Evolutionary conservation across 2,797 vertebrate species (phyloP).

Genomic region (Semotilus atromaculatus): DNA sequence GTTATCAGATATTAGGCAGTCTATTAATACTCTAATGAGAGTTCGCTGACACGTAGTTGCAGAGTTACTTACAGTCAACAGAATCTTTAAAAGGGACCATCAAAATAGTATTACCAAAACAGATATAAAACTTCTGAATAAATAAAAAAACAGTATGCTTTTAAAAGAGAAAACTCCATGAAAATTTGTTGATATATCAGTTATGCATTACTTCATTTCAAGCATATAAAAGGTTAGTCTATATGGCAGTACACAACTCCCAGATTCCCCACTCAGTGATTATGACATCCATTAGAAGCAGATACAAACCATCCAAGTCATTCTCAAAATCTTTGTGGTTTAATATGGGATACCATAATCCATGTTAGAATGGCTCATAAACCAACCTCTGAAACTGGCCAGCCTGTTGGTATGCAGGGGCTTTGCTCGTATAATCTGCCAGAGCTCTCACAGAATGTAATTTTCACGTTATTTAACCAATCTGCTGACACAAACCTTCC

Average conservation of each 20-base stretch:
- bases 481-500: constrained; percentile 32
- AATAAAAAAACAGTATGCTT: neutral
- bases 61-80: too few species aligned
- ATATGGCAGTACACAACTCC: neutral
- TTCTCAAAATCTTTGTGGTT: constrained; percentile 9
- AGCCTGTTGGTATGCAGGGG: neutral
- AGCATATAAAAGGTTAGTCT: neutral
- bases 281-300: constrained; percentile 7
- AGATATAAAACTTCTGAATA: neutral
- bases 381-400: neutral
- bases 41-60: too few species aligned
- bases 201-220: constrained; percentile 19
- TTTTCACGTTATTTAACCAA: neutral
- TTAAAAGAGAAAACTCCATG: neutral
- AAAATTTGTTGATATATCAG: neutral
- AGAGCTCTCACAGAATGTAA: neutral
- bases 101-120: too few species aligned
- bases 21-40: neutral
- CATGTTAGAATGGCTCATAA: constrained; percentile 8
- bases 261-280: neutral
- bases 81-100: too few species aligned
- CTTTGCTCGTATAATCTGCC: neutral
- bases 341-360: constrained; percentile 1
- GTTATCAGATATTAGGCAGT: neutral
- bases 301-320: neutral